A percentile compares a stretch with the other conserved stretches of the same genome.
Evolutionary conservation across 2,888 invertebrate genomes (phyloP).

Genomic region (Melanophora roralis): DNA sequence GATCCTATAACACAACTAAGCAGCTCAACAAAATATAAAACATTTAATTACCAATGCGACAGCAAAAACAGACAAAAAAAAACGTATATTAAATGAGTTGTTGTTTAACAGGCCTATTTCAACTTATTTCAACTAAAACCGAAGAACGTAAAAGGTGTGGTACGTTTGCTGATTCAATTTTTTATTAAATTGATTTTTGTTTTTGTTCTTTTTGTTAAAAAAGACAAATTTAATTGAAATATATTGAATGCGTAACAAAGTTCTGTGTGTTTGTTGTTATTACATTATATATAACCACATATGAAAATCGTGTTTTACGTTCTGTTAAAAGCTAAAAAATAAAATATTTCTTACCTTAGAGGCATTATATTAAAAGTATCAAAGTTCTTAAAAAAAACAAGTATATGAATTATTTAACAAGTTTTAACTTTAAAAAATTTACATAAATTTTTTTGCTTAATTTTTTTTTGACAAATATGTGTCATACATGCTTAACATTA

Average conservation of each 20-base stretch:
- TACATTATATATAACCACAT: slow-evolving; percentile 20
- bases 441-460: slow-evolving; percentile 1
- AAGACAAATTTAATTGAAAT: slow-evolving; percentile 1
- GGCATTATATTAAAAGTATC: slow-evolving; percentile 11
- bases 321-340: slow-evolving; percentile 23
- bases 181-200: neutral
- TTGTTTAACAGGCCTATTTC: slow-evolving; percentile 55
- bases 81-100: slow-evolving; percentile 30
- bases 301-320: slow-evolving; percentile 54
- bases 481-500: neutral
- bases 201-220: neutral
- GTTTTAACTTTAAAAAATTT: slow-evolving; percentile 14
- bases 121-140: slow-evolving; percentile 25
- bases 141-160: slow-evolving; percentile 45
- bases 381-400: neutral
- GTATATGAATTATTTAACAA: neutral
- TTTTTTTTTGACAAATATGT: neutral
- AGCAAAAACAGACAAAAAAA: slow-evolving; percentile 4
- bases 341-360: slow-evolving; percentile 20
- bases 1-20: slow-evolving; percentile 21
- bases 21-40: slow-evolving; percentile 2
- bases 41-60: slow-evolving; percentile 58
- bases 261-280: slow-evolving; percentile 17
- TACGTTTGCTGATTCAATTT: slow-evolving; percentile 19
- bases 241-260: slow-evolving; percentile 42